phyloP scores from a whole-genome alignment of 2,888 invertebrate species.

The Terebella lapidaria region DNA sequence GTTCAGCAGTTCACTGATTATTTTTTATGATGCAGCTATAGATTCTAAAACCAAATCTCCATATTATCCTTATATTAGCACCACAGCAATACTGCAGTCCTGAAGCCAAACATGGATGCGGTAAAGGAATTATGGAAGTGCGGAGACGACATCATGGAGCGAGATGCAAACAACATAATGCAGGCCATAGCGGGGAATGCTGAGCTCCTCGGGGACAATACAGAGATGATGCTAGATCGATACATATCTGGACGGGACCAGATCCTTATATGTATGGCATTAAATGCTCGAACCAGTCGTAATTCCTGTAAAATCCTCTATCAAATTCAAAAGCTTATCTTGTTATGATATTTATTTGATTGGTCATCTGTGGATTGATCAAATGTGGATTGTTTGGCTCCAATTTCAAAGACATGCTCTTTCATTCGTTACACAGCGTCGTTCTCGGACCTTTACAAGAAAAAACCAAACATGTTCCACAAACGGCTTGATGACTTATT shows the following conservation, averaged over 20 bases:
- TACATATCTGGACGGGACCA: constrained; percentile 8
- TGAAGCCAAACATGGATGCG: constrained; percentile 10
- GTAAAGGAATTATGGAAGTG: constrained; percentile 9
- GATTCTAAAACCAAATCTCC: too few species aligned
- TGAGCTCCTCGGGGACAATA: constrained; percentile 11
- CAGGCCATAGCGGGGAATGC: constrained; percentile 12
- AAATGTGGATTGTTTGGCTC: too few species aligned
- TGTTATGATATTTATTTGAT: too few species aligned
- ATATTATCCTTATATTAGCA: constrained; percentile 1
- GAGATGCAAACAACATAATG: constrained; percentile 12
- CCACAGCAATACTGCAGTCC: background rate
- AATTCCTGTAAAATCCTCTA: too few species aligned
- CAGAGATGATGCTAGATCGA: constrained; percentile 4
- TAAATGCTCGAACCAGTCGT: too few species aligned
- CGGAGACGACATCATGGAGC: constrained; percentile 9
- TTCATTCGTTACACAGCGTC: background rate
- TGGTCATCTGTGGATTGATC: too few species aligned
- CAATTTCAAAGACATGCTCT: too few species aligned
- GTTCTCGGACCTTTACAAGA: background rate
- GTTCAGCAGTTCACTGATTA: background rate
- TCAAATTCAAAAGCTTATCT: too few species aligned
- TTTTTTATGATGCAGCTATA: background rate
- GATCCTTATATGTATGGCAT: constrained; percentile 10
- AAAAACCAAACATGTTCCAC: constrained; percentile 4
- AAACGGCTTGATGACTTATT: constrained; percentile 21